These are phyloP conservation scores for Amphipoea lucens DNA, from an alignment of 2,888 invertebrate species.

Conservation along the genomic window DNA sequence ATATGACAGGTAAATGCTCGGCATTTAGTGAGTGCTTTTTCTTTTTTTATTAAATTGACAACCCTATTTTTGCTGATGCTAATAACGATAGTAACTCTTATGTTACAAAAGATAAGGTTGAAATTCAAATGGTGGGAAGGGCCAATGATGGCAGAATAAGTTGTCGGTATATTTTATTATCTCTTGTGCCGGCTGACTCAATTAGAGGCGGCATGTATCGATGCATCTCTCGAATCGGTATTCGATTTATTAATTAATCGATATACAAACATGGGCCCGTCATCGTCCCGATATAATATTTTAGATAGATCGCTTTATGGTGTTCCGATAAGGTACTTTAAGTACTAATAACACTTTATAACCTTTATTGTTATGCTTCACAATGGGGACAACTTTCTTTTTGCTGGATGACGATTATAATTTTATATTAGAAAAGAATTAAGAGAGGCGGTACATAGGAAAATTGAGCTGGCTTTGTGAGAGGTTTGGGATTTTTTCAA, in stretches of 20 bases:
- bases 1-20: slow-evolving; percentile 89
- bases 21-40: slow-evolving; percentile 86
- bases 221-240: slow-evolving; percentile 84
- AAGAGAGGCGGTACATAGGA: slow-evolving; percentile 8
- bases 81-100: slow-evolving; percentile 39
- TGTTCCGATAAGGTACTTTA: slow-evolving; percentile 61
- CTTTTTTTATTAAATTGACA: slow-evolving; percentile 75
- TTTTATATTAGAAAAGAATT: slow-evolving; percentile 21
- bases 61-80: slow-evolving; percentile 44
- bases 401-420: slow-evolving; percentile 13
- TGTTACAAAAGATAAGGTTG: slow-evolving; percentile 37
- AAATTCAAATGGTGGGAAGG: slow-evolving; percentile 45
- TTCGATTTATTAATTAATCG: slow-evolving; percentile 90
- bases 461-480: background rate
- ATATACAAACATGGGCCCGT: slow-evolving; percentile 89
- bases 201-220: slow-evolving; percentile 89
- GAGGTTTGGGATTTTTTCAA: background rate
- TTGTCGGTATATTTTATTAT: slow-evolving; percentile 74
- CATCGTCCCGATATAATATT: slow-evolving; percentile 84
- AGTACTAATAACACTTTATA: slow-evolving; percentile 63
- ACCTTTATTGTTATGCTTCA: slow-evolving; percentile 51
- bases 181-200: slow-evolving; percentile 88
- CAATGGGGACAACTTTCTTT: slow-evolving; percentile 63
- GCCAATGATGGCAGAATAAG: slow-evolving; percentile 48
- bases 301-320: slow-evolving; percentile 81